Conservation (phyloP, 2,888 invertebrate species). For the Rutpela maculata region DNA sequence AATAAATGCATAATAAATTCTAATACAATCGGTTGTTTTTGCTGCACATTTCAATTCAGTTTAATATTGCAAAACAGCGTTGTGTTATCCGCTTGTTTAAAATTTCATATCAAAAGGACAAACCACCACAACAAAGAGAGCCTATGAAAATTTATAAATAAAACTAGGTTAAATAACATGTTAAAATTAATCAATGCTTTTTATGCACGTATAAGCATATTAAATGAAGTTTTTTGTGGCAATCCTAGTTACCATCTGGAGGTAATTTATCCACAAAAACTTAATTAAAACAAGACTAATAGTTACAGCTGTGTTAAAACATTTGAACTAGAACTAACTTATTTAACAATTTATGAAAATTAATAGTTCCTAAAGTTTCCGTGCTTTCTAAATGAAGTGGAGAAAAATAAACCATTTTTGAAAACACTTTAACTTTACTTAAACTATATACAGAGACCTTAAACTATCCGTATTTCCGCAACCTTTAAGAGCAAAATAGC, state of each 20-base stretch:
- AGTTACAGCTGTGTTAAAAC: constrained; percentile 33
- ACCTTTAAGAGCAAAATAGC: no score
- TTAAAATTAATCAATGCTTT: constrained; percentile 22
- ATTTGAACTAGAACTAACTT: constrained; percentile 18
- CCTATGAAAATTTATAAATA: neutral
- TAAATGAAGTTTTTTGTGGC: constrained; percentile 25
- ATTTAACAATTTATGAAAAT: constrained; percentile 25
- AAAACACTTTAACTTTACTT: no score
- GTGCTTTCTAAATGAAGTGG: neutral
- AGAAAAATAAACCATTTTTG: neutral
- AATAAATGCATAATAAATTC: no score
- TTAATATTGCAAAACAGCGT: neutral
- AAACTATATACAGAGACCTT: no score
- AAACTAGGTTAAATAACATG: constrained; percentile 27
- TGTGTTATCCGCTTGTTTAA: neutral
- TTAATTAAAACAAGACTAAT: constrained; percentile 42
- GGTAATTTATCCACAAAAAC: constrained; percentile 46
- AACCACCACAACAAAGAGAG: neutral
- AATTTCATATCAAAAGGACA: neutral
- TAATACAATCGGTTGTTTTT: no score
- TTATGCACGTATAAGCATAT: constrained; percentile 9
- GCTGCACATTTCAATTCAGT: neutral
- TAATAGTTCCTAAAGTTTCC: neutral
- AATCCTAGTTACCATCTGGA: constrained; percentile 19
- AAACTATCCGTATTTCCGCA: no score